Evolutionary conservation across 2,888 invertebrate genomes (phyloP), one percentile per base, ranked within the genome.

Genomic region (Ferrisia virgata): DNA sequence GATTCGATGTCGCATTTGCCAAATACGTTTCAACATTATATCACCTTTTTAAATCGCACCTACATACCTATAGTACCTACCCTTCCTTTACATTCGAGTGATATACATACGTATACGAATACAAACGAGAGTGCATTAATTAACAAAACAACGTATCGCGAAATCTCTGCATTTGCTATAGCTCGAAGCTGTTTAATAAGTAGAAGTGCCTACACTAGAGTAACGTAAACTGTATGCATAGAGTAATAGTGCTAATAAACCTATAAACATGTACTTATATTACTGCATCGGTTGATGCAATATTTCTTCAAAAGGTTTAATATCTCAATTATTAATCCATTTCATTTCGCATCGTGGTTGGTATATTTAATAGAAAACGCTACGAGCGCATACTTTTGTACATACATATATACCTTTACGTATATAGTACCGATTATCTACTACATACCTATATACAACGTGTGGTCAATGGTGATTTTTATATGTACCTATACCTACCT

Each of bases 261-360:
- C n/a, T 40, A 40, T 40, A 40, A 11, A 40, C 6, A 11, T 13
- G 40, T 40, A 53, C 53, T n/a, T n/a, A n/a, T n/a, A n/a, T n/a
- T n/a, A 8, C 28, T 64, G 64, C 64, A 64, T 28, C 28, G 15
- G 15, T 0, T 64, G 25, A 28, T 64, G 64, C 64, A 64, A 64
- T 9, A 58, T 64, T 28, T 64, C 28, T 18, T 13, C 13, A 28
- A 64, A 28, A n/a, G n/a, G 13, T 28, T 15, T 15, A 31, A 64
- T 64, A 64, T 64, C 64, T 64, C 64, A 64, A 64, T 64, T 53
- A 53, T 53, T 28, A 64, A 64, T 31, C 64, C 28, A 64, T 64
- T 64, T 64, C 64, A 28, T 64, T 13, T 64, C 28, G 15, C 28
- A 5, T 5, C 39, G 39, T 15, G 64, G 64, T 64, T 64, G 53